A percentile compares a stretch with the other conserved stretches of the same genome.
These are phyloP conservation scores for Rapana venosa DNA, from an alignment of 2,888 invertebrate genomes.

Conservation along the genomic window DNA sequence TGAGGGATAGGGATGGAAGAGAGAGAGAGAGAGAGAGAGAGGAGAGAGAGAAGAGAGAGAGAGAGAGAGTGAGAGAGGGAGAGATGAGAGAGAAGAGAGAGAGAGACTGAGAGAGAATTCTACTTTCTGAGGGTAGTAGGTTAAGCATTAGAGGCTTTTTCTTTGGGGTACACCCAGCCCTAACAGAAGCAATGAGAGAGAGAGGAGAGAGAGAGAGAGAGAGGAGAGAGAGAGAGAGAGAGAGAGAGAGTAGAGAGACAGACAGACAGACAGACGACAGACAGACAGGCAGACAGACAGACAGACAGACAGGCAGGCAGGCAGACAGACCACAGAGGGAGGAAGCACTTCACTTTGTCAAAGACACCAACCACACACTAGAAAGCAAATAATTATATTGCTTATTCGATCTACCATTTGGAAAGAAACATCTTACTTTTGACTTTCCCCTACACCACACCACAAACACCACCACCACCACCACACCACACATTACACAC, in stretches of 20 bases:
- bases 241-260: constrained; percentile 25
- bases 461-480: too few species aligned
- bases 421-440: too few species aligned
- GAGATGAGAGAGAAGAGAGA: constrained; percentile 40
- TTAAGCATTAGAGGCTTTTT: too few species aligned
- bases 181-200: not conserved
- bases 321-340: not conserved
- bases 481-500: too few species aligned
- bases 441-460: too few species aligned
- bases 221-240: constrained; percentile 23
- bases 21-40: constrained; percentile 44
- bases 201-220: not conserved
- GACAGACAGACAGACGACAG: not conserved
- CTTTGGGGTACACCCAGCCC: too few species aligned
- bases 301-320: not conserved
- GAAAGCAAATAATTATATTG: too few species aligned
- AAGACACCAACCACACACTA: too few species aligned
- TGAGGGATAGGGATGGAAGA: not conserved
- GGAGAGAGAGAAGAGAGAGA: constrained; percentile 43
- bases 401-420: too few species aligned
- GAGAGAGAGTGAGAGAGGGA: constrained; percentile 36
- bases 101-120: too few species aligned
- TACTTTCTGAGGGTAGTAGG: too few species aligned
- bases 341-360: too few species aligned
- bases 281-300: not conserved